A percentile compares a stretch with the other conserved stretches of the same genome.
Conservation (phyloP, 2,888 invertebrate genomes). For the Calameuta pallipes region DNA sequence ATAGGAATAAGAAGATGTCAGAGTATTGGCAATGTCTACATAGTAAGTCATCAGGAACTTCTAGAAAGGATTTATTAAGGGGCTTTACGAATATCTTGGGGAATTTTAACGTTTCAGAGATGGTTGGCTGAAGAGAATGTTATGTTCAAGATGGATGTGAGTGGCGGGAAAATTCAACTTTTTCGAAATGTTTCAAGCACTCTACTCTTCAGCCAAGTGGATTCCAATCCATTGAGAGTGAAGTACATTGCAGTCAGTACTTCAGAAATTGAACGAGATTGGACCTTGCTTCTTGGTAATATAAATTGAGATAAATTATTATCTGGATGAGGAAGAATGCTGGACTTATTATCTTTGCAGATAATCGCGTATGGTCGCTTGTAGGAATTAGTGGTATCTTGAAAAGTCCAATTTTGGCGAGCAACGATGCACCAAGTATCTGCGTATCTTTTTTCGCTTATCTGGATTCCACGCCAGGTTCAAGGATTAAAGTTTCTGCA, state of each 20-base stretch:
- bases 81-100: constrained; percentile 2
- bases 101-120: constrained; percentile 17
- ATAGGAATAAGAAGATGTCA: constrained; percentile 28
- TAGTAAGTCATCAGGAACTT: constrained; percentile 20
- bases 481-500: constrained; percentile 25
- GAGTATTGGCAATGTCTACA: constrained; percentile 27
- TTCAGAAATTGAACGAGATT: constrained; percentile 23
- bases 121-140: constrained; percentile 29
- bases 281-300: constrained; percentile 15
- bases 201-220: constrained; percentile 20
- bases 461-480: constrained; percentile 27
- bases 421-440: constrained; percentile 12
- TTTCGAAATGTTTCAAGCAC: constrained; percentile 24
- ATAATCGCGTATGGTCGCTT: constrained; percentile 30
- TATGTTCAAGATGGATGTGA: constrained; percentile 27
- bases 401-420: constrained; percentile 26
- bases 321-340: neutral
- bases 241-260: constrained; percentile 19
- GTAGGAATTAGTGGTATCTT: constrained; percentile 21
- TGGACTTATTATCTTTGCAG: constrained; percentile 16
- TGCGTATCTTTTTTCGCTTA: constrained; percentile 33
- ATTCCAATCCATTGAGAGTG: constrained; percentile 19
- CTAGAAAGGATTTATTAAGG: neutral
- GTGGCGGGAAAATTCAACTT: constrained; percentile 20
- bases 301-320: neutral